Base-by-base conservation (phyloP, 2,797 vertebrate species). In the Chelon labrosus region DNA sequence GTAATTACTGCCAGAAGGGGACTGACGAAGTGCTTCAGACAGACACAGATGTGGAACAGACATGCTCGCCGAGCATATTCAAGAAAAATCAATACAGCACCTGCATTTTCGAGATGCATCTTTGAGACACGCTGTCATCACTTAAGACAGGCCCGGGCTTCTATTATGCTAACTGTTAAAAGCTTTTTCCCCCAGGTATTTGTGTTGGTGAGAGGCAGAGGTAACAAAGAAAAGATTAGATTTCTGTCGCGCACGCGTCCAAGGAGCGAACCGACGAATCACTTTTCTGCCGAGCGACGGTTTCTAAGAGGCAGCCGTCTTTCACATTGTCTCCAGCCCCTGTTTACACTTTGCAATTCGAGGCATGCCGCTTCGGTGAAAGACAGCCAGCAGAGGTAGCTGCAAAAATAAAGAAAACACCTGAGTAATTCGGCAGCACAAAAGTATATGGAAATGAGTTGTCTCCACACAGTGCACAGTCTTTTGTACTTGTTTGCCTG, bases 61-160 rank as follows among this genome's bases (percentile, higher is more conserved):
- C 78, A 58, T 70, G 73, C 75, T 72, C 61, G 4, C 39, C 69
- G 31, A 82, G 79, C 65, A 59, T 70, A 81, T 83, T 62, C 65
- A 65, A 46, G 69, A 74, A 85, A 90, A 90, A 90, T 91, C 86
- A 89, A 91, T 88, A 78, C 70, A 35, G 51, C 70, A 73, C 68
- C 77, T 78, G 78, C 55, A 37, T 79, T 84, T 83, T 46, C 4
- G 12, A 79, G 63, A 81, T 73, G 44, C 41, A 47, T 81, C 77
- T 73, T 49, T 77, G 56, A 74, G 82, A 78, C 70, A 64, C 17
- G 38, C 72, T 79, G 82, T 82, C 76, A 77, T 85, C 71, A 51
- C 76, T 75, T 41, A 73, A 71, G 70, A 75, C 25, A 37, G 25
- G 60, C 71, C 73, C 4, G 3, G 55, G 57, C 62, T 72, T 77